phyloP scores from a whole-genome alignment of 2,113 vertebrate species.

The Zeus faber region DNA sequence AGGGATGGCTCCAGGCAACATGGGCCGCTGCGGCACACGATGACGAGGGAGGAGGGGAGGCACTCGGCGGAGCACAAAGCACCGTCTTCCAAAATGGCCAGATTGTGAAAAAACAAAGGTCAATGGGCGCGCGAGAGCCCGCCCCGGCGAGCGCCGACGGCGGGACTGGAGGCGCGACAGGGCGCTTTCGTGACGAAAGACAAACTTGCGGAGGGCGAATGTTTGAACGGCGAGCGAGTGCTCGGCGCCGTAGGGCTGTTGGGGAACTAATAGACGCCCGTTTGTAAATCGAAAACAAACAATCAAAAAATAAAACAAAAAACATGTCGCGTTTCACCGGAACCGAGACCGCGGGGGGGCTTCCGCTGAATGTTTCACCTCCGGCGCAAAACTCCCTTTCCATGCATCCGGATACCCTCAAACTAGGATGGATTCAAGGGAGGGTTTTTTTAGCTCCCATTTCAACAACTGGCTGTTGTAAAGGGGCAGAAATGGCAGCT shows the following conservation, averaged over 20 bases:
- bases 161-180: conserved; percentile 5
- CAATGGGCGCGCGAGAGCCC: conserved; percentile 51
- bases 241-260: conserved; percentile 26
- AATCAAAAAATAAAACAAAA: conserved; percentile 43
- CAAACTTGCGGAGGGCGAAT: not conserved
- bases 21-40: conserved; percentile 39
- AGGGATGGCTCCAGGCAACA: conserved; percentile 52
- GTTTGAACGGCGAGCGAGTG: conserved; percentile 39
- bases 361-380: conserved; percentile 45
- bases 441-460: conserved; percentile 26
- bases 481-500: conserved; percentile 36
- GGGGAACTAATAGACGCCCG: conserved; percentile 35
- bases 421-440: conserved; percentile 32
- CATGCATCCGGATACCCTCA: conserved; percentile 24
- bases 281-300: no score
- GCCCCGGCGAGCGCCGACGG: conserved; percentile 38
- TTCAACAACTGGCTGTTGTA: conserved; percentile 21
- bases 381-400: conserved; percentile 40
- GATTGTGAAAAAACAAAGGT: conserved; percentile 59
- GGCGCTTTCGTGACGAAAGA: conserved; percentile 35
- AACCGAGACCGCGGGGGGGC: conserved; percentile 15
- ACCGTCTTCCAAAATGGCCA: conserved; percentile 53
- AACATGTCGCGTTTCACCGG: conserved; percentile 35
- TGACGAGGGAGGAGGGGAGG: conserved; percentile 44
- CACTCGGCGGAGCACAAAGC: conserved; percentile 61